phyloP scores from a whole-genome alignment of 1,140 invertebrate genomes.

The Parapsyche elsis region DNA sequence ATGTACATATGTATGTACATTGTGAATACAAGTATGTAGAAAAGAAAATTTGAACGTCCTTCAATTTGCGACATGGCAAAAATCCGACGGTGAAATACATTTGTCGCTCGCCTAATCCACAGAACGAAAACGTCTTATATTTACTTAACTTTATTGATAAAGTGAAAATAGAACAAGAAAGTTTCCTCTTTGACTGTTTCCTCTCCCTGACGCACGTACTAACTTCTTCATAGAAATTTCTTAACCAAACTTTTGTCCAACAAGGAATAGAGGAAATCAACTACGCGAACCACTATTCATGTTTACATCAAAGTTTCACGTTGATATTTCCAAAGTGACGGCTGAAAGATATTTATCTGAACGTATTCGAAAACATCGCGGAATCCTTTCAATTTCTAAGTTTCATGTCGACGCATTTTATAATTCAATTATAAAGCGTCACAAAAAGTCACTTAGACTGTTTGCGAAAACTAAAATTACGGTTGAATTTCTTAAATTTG shows the following conservation, averaged over 20 bases:
- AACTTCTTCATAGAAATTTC: slow-evolving; percentile 36
- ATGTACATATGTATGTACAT: neutral
- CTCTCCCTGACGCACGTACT: slow-evolving; percentile 29
- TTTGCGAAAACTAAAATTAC: no score
- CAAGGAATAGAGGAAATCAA: slow-evolving; percentile 39
- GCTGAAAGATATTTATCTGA: slow-evolving; percentile 16
- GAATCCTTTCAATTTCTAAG: neutral
- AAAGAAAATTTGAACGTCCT: neutral
- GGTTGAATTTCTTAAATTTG: no score
- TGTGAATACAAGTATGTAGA: neutral
- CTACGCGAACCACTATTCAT: slow-evolving; percentile 39
- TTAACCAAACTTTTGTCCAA: slow-evolving; percentile 40
- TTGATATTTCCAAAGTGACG: slow-evolving; percentile 23
- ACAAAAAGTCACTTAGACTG: no score
- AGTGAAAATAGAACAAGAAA: slow-evolving; percentile 39
- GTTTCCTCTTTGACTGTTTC: slow-evolving; percentile 36
- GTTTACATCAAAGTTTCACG: slow-evolving; percentile 40
- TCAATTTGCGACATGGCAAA: neutral
- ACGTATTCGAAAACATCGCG: neutral
- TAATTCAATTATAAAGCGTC: no score
- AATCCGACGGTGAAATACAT: slow-evolving; percentile 11
- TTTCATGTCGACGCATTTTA: no score
- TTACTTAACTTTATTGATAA: slow-evolving; percentile 35
- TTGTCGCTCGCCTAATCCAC: slow-evolving; percentile 18
- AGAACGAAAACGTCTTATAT: slow-evolving; percentile 23